Conservation (phyloP, 2,113 vertebrate genomes). For the Callorhinus ursinus region DNA sequence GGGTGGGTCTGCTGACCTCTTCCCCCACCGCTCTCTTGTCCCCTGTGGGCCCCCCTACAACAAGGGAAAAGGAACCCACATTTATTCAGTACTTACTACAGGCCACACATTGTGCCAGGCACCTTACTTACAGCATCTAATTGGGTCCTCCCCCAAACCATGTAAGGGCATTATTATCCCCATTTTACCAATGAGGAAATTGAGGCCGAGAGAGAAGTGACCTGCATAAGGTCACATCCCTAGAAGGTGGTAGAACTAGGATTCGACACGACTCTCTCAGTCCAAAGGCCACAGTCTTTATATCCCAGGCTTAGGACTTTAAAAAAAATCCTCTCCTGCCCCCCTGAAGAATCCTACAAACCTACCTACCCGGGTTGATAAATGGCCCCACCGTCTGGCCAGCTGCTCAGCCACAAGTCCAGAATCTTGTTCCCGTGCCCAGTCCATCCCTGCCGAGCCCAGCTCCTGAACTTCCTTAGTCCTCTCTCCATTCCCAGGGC, state of each 20-base stretch:
- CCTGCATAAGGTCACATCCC: background rate
- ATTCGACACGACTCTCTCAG: background rate
- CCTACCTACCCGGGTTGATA: background rate
- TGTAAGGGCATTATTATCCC: background rate
- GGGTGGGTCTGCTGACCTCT: background rate
- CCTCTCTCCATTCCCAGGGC: background rate
- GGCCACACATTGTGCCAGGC: background rate
- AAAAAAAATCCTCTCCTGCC: background rate
- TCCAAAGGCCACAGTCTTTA: background rate
- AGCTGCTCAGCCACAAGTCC: background rate
- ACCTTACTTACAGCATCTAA: background rate
- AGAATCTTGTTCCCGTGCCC: background rate
- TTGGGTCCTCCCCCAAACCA: background rate
- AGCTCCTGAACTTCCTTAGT: background rate
- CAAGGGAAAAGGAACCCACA: background rate
- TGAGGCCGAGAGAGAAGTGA: background rate
- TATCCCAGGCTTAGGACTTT: background rate
- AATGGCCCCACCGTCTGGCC: background rate
- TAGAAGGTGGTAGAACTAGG: background rate
- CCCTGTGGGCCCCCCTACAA: background rate
- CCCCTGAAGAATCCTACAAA: background rate
- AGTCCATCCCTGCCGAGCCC: background rate
- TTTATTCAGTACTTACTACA: background rate
- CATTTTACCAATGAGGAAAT: background rate
- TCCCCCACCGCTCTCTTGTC: background rate